These are phyloP conservation scores for Bubo bubo DNA, from an alignment of 2,113 vertebrate genomes.

Conservation along the genomic window DNA sequence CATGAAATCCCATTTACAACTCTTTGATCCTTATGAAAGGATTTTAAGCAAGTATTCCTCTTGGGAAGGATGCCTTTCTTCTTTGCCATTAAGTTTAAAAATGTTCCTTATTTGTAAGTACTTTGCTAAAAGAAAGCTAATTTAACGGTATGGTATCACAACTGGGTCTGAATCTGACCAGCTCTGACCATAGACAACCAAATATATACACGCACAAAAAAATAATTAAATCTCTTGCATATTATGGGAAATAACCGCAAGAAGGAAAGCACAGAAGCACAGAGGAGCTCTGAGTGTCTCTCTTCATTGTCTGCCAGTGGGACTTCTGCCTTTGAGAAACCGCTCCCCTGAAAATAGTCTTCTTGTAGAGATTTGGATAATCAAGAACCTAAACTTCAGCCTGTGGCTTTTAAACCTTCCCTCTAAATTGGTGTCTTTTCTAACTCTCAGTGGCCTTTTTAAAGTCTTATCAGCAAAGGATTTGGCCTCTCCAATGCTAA, in stretches of 20 bases:
- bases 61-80: constrained; percentile 21
- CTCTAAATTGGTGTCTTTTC: background rate
- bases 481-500: background rate
- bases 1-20: constrained; percentile 36
- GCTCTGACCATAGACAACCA: background rate
- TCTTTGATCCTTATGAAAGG: constrained; percentile 59
- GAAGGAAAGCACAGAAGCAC: background rate
- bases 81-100: constrained; percentile 15
- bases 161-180: background rate
- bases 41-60: constrained; percentile 23
- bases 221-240: background rate
- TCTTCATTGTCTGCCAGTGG: background rate
- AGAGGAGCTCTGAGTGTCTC: background rate
- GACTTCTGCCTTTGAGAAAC: background rate
- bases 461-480: background rate
- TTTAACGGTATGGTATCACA: background rate
- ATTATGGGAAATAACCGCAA: background rate
- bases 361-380: background rate
- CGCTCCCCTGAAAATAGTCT: background rate
- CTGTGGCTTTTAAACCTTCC: background rate
- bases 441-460: background rate
- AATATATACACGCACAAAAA: background rate
- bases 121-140: background rate
- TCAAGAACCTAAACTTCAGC: background rate
- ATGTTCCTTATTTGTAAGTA: constrained; percentile 9